Percentiles rank a stretch among this genome's conserved stretches.
Conservation (phyloP, 1,140 invertebrate species). For the Amyelois transitella region DNA sequence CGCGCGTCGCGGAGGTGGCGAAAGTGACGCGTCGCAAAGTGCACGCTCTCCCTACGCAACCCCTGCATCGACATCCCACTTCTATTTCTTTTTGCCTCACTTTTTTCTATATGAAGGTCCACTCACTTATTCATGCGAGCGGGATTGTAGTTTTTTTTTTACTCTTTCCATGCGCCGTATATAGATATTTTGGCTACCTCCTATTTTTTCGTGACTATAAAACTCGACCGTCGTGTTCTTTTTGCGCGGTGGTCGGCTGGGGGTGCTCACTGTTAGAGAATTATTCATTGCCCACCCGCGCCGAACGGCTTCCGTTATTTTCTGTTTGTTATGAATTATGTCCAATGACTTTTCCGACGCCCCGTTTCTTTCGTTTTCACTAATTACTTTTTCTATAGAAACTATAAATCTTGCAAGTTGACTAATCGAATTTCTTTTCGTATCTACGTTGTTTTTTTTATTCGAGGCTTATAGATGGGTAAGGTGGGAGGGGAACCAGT, state of each 20-base stretch:
- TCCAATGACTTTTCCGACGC: conserved; percentile 68
- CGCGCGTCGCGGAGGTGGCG: conserved; percentile 9
- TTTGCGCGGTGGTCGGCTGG: conserved; percentile 60
- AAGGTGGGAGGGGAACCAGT: neutral
- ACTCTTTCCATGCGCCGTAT: conserved; percentile 63
- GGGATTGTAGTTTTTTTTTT: conserved; percentile 68
- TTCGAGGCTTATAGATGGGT: neutral
- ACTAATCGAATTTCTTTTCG: conserved; percentile 41
- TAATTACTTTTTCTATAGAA: conserved; percentile 70
- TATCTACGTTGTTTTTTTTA: neutral
- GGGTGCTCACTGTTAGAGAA: conserved; percentile 70
- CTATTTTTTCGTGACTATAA: conserved; percentile 72
- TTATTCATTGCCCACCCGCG: conserved; percentile 72
- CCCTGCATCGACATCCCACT: conserved; percentile 33
- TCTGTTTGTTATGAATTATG: conserved; percentile 73
- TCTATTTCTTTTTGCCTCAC: conserved; percentile 59
- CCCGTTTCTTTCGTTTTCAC: conserved; percentile 67
- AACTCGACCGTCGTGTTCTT: conserved; percentile 65
- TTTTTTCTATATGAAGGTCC: conserved; percentile 70
- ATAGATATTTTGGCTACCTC: conserved; percentile 71
- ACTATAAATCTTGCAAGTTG: conserved; percentile 61
- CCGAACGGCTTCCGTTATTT: conserved; percentile 70
- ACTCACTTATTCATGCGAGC: conserved; percentile 72
- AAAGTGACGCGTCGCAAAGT: conserved; percentile 5
- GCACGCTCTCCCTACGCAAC: conserved; percentile 9